Base-by-base conservation (phyloP, 1,140 invertebrate species). In the Elysia chlorotica region DNA sequence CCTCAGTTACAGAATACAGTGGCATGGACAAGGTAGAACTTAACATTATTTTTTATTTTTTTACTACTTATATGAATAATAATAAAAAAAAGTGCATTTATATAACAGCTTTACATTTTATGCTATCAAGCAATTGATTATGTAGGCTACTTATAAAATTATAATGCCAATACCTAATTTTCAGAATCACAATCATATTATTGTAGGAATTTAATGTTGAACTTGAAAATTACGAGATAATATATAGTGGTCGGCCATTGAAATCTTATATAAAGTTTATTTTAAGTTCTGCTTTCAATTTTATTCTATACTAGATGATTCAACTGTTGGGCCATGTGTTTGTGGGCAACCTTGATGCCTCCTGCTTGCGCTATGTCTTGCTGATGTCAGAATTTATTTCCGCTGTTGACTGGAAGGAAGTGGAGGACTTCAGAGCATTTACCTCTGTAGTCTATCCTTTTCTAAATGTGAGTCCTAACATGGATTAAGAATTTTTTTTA, bases 381-480 rank as follows among this genome's bases (percentile, higher is more conserved):
- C 74, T 87, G 28, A 74, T 87, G 48, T 74, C 69, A 63, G 84
- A 87, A 65, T 82, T 86, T 66, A 83, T 86, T 59, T 65, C 76
- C 19, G 54, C 62, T 31, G 79, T 87, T 5, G 80, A 85, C 36
- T 87, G 85, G 85, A 78, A 78, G 41, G 77, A 84, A 56, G 83
- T 85, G 36, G 80, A 85, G 65, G 86, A 87, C 65, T 85, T 86
- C 74, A 76, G 85, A 65, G 77, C 80, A 36, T 87, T 87, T 76
- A 77, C 81, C 63, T 76, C 79, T 57, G 77, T 82, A 54, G 74
- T 86, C 37, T 87, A 85, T 73, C 85, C 85, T 36, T 86, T 85
- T 73, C 72, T 86, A 19, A 75, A 67, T 73, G 86, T 87, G 79
- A 75, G 66, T 41, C 21, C 30, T n/a, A n/a, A n/a, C n/a, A n/a